Base-by-base conservation (phyloP, 2,797 vertebrate genomes). In the Scomberomorus guttatus region DNA sequence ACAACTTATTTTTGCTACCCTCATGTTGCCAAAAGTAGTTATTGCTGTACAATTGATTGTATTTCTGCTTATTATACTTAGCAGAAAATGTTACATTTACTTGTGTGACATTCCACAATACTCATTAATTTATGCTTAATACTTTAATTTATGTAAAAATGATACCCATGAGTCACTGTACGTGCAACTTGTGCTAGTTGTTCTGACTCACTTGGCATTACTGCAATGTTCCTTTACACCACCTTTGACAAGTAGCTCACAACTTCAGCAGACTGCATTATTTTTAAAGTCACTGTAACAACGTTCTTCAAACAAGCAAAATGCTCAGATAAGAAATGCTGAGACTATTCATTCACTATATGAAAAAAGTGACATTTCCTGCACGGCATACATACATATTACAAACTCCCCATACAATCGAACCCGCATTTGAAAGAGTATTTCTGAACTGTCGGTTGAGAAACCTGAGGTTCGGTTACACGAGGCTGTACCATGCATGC, bases 181-280 rank as follows among this genome's bases (percentile, higher is more conserved):
- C 29, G 29, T 73, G 15, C 59, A 67, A 44, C 62, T 59, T 66
- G 5, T n/a, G 25, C 56, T 63, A 24, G 64, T 74, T 75, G 51
- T 72, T 85, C 32, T 62, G 75, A 72, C 69, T 86, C 77, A 86
- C 57, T 64, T 83, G 70, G 76, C 72, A 72, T 85, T 66, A 63
- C 50, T 59, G 34, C 72, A 27, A 22, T 42, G 24, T 62, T 80
- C 32, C 3, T 52, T 72, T 46, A 64, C 20, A 39, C 13, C 15
- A 12, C 37, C 4, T n/a, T 22, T 83, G 44, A 80, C 61, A 34
- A 0, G 15, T 64, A n/a, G 24, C 57, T 72, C 55, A 69, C 64
- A 65, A 64, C 60, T 62, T 27, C 2, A 39, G 20, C 39, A 65
- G 70, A 63, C 52, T 44, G 18, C 34, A 63, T 69, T 79, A 54